Evolutionary conservation across 2,797 vertebrate genomes (phyloP), one percentile per base, ranked within the genome.

Genomic region (Melanotaenia nigrans): DNA sequence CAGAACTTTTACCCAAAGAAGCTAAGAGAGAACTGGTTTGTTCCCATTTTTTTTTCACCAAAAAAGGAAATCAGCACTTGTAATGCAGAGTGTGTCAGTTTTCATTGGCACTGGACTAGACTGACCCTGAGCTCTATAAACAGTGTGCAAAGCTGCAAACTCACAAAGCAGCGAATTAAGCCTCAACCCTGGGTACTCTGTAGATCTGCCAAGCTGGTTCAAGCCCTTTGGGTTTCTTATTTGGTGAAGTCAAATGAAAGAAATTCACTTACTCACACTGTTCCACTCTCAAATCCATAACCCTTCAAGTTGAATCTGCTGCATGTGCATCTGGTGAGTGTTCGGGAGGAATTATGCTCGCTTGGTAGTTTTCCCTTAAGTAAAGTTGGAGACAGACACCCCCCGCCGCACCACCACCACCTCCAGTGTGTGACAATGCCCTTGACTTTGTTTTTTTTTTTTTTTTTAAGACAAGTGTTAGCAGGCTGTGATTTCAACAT

Each of bases 181-280:
- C 77, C 69, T 74, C 65, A 7, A 62, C 62, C 56, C 35, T 58
- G 73, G 79, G 75, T 62, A 79, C 77, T 75, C 70, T 72, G 76
- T 61, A 61, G 82, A 68, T 75, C 76, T 61, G 78, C 83, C 82
- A 70, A 78, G 76, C 83, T 75, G 80, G 77, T 86, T 89, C 79
- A 65, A 73, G 74, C 81, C 76, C 81, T 20, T 47, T 22, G 25
- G 74, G 77, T 84, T 87, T 86, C 78, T 77, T 78, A 82, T 73
- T 59, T 77, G 90, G 85, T 86, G 81, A 85, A 87, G 85, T 87
- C 80, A 87, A 87, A 92, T 78, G 85, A 85, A 86, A 91, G 77
- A 67, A 88, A 90, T 90, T 79, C 78, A 84, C 79, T 90, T 82
- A 85, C 80, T 90, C 82, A 85, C 82, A 89, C 88, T 73, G 86